Evolutionary conservation across 1,140 invertebrate species (phyloP).

Genomic region (Drosophila seguyi): DNA sequence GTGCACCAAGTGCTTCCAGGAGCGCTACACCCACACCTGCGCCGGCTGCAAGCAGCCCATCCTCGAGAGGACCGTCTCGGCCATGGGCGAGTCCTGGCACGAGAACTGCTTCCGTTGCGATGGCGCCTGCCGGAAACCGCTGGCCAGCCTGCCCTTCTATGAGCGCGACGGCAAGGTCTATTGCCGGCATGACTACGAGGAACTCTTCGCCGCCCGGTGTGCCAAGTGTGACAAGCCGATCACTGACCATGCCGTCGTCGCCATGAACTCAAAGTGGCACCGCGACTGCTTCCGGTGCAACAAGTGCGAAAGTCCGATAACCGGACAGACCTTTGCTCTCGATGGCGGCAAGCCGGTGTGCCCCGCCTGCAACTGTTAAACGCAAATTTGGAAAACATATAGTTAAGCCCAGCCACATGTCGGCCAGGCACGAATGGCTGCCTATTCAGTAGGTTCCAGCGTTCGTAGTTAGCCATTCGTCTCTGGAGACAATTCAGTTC

Average conservation of each 20-base stretch:
- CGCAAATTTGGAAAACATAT: not conserved
- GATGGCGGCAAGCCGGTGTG: conserved; percentile 87
- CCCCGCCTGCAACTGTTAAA: conserved; percentile 77
- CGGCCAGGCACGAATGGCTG: not conserved
- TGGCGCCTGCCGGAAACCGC: conserved; percentile 89
- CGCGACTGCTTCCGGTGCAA: conserved; percentile 89
- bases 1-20: conserved; percentile 90
- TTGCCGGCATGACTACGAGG: conserved; percentile 90
- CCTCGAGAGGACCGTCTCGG: conserved; percentile 88
- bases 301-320: conserved; percentile 88
- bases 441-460: not conserved
- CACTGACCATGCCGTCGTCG: conserved; percentile 88
- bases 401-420: not conserved
- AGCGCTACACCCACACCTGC: conserved; percentile 90
- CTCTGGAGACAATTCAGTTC: not conserved
- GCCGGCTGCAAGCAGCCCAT: conserved; percentile 90
- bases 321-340: conserved; percentile 87
- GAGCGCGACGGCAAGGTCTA: conserved; percentile 90
- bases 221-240: conserved; percentile 91
- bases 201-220: conserved; percentile 92
- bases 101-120: conserved; percentile 94
- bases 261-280: conserved; percentile 90
- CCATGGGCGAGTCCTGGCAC: conserved; percentile 93
- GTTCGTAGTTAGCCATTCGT: conserved; percentile 43
- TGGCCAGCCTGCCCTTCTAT: conserved; percentile 90